Evolutionary conservation across 2,797 vertebrate genomes (phyloP).

Genomic region (Rhinichthys osculus): DNA sequence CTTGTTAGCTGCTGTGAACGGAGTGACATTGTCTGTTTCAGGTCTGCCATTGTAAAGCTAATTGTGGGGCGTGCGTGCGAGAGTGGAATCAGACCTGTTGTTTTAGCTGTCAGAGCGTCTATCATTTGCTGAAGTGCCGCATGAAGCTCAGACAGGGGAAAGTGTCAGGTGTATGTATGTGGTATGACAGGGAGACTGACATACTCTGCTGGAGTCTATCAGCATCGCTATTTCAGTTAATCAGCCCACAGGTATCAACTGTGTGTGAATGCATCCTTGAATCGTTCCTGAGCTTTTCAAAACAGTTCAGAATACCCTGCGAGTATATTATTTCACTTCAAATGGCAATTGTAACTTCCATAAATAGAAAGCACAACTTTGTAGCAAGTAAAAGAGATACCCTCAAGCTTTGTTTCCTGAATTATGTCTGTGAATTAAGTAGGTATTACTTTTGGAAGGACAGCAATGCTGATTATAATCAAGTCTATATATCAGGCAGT

Average conservation of each 20-base stretch:
- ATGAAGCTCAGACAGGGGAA: slow-evolving; percentile 35
- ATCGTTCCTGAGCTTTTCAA: slow-evolving; percentile 4
- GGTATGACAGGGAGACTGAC: slow-evolving; percentile 13
- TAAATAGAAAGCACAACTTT: background rate
- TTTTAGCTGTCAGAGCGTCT: slow-evolving; percentile 44
- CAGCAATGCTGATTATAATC: background rate
- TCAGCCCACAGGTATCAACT: slow-evolving; percentile 68
- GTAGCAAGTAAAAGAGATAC: background rate
- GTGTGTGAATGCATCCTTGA: slow-evolving; percentile 42
- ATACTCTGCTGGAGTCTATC: slow-evolving; percentile 64
- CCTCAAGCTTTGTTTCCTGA: background rate
- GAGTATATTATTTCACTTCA: background rate
- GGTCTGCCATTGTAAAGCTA: slow-evolving; percentile 38
- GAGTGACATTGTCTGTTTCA: slow-evolving; percentile 37
- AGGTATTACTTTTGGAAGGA: background rate
- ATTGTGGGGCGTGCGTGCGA: slow-evolving; percentile 47
- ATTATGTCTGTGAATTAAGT: background rate
- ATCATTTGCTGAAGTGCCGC: slow-evolving; percentile 46
- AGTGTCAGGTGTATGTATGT: slow-evolving; percentile 35
- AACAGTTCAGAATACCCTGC: background rate
- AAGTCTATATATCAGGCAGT: background rate
- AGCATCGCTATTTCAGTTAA: slow-evolving; percentile 61
- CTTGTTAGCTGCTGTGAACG: slow-evolving; percentile 30
- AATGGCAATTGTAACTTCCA: slow-evolving; percentile 11
- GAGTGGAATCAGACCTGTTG: slow-evolving; percentile 58